Base-by-base conservation (phyloP, 2,113 vertebrate species). In the Cichladusa arquata region DNA sequence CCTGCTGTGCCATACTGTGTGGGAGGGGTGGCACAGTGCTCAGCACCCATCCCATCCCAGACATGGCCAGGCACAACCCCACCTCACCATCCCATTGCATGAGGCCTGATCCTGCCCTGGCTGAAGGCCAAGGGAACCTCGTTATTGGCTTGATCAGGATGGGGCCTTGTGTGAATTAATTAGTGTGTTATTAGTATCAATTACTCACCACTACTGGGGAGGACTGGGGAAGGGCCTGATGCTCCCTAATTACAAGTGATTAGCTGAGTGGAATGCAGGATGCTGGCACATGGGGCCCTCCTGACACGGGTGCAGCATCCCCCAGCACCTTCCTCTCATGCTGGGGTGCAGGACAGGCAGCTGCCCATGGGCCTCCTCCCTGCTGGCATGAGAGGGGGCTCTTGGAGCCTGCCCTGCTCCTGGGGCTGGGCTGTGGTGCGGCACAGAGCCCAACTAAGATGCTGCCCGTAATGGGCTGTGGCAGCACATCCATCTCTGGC, bases 101-200 rank as follows among this genome's bases (percentile, higher is more conserved):
- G 13, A 53, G 79, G 36, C 31, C 57, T 53, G 42, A 93, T 86
- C 69, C 81, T 78, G 60, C 61, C 8, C 14, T 14, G 29, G 84
- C 89, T 86, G 80, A 69, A 47, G 67, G 88, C 82, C 95, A 81
- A 92, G 50, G 26, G 29, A 88, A 25, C 36, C 38, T 88, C 64
- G 33, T 91, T 88, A 64, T 60, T 78, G 67, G 33, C 67, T 74
- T 18, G 45, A 83, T 94, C 93, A 90, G 94, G 76, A 96, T 93
- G 57, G 60, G 94, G 79, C 92, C 95, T 76, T 44, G 54, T 3
- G 17, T 40, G 22, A 96, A 94, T 94, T 95, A 97, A 96, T 96
- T 96, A 95, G 48, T 74, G 66, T 64, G 80, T 67, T 91, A 91
- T 95, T 95, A 92, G 88, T 89, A 83, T 94, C 94, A 95, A 93